Percentiles rank a stretch among this genome's conserved stretches.
Conservation (phyloP, 2,888 invertebrate genomes). For the Tromatobia lineatoria region DNA sequence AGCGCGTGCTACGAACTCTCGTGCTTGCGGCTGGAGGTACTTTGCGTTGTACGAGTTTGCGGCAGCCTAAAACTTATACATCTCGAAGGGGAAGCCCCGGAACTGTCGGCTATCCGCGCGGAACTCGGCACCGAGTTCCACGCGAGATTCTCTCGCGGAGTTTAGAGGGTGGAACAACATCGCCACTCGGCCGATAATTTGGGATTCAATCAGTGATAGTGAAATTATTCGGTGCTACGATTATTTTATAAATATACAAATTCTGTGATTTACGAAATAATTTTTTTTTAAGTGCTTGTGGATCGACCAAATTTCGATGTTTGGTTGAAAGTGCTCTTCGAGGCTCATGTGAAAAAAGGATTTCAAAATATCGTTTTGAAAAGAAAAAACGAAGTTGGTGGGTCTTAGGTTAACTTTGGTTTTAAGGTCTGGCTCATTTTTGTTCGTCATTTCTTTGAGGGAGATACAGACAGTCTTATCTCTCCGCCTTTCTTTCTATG, state of each 20-base stretch:
- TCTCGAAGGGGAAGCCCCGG: constrained; percentile 3
- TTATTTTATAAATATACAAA: background rate
- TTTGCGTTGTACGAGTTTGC: background rate
- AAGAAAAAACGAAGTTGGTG: constrained; percentile 33
- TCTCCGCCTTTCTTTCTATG: background rate
- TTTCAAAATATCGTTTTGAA: constrained; percentile 14
- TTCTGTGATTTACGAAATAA: constrained; percentile 12
- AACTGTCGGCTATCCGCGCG: constrained; percentile 26
- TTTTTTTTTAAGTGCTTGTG: background rate
- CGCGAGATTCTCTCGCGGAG: constrained; percentile 5
- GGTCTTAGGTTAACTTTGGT: constrained; percentile 17
- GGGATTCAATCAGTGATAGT: constrained; percentile 16
- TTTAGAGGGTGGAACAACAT: background rate
- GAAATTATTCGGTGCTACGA: constrained; percentile 15
- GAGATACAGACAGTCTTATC: background rate
- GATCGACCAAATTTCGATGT: constrained; percentile 1
- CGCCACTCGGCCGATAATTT: background rate
- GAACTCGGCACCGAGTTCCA: constrained; percentile 24
- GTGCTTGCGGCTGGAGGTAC: background rate
- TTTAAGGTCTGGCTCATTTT: constrained; percentile 21
- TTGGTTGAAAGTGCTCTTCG: constrained; percentile 2
- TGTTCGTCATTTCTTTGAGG: constrained; percentile 7
- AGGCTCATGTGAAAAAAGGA: constrained; percentile 12
- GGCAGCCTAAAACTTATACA: background rate
- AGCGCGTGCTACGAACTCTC: constrained; percentile 14